phyloP scores from a whole-genome alignment of 1,140 invertebrate species.

The Hydropsyche tenuis region DNA sequence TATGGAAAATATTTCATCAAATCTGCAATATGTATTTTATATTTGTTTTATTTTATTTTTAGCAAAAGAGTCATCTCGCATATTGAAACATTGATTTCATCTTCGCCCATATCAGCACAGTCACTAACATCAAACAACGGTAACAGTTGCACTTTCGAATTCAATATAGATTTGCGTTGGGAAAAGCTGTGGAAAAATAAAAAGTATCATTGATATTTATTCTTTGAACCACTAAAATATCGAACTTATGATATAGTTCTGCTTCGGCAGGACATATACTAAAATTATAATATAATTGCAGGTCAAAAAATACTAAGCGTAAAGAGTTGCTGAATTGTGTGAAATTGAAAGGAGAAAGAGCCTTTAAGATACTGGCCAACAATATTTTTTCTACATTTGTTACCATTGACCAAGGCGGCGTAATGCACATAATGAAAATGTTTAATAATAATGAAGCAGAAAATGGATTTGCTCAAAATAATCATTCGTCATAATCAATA shows the following conservation, averaged over 20 bases:
- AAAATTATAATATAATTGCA: constrained; percentile 26
- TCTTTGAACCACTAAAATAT: too few species aligned
- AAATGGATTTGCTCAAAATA: constrained; percentile 10
- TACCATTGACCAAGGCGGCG: constrained; percentile 43
- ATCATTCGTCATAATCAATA: background rate
- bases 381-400: constrained; percentile 46
- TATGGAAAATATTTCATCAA: too few species aligned
- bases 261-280: too few species aligned
- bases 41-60: too few species aligned
- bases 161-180: constrained; percentile 19
- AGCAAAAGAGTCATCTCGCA: constrained; percentile 5
- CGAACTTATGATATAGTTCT: too few species aligned
- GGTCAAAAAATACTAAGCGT: constrained; percentile 29
- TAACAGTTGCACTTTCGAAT: constrained; percentile 12
- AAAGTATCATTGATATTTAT: too few species aligned
- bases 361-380: constrained; percentile 38
- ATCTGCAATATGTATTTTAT: too few species aligned
- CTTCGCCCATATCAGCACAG: background rate
- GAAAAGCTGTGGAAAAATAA: constrained; percentile 43
- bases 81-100: background rate
- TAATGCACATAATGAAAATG: constrained; percentile 47
- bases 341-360: constrained; percentile 43
- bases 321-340: constrained; percentile 43
- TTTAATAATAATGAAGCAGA: constrained; percentile 26
- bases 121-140: background rate